Conservation (phyloP, 2,888 invertebrate genomes). For the Pelosia muscerda region DNA sequence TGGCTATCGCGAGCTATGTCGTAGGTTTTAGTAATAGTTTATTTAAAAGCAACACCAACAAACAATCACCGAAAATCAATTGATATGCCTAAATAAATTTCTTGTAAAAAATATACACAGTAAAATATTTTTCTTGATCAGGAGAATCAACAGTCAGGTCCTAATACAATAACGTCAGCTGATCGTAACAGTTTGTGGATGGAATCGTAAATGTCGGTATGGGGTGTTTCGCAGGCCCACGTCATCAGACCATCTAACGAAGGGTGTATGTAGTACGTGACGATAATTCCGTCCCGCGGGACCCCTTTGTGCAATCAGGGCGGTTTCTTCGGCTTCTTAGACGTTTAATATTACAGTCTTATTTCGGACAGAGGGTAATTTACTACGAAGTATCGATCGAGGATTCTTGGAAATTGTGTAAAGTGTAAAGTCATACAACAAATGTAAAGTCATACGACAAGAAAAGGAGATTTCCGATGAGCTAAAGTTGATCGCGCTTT, state of each 20-base stretch:
- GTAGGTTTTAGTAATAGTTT: background rate
- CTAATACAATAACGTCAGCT: slow-evolving; percentile 32
- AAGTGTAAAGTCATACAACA: background rate
- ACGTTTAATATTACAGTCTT: slow-evolving; percentile 60
- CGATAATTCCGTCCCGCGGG: slow-evolving; percentile 81
- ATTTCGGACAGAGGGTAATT: slow-evolving; percentile 58
- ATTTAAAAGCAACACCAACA: background rate
- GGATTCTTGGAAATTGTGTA: background rate
- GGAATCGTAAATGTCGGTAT: slow-evolving; percentile 52
- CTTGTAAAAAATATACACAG: background rate
- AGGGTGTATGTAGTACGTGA: slow-evolving; percentile 74
- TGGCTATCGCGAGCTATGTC: background rate
- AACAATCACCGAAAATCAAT: background rate
- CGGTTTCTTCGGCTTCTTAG: slow-evolving; percentile 84
- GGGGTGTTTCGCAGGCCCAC: slow-evolving; percentile 48
- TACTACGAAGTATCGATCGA: background rate
- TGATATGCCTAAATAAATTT: background rate
- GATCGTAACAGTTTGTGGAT: slow-evolving; percentile 45
- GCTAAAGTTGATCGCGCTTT: background rate
- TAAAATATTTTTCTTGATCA: background rate
- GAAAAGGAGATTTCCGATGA: too few relatives aligned
- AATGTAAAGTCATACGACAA: too few relatives aligned
- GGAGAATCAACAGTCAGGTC: slow-evolving; percentile 9
- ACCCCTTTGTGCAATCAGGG: slow-evolving; percentile 85
- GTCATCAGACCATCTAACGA: slow-evolving; percentile 73